A percentile compares a stretch with the other conserved stretches of the same genome.
These are phyloP conservation scores for Otus scops DNA, from an alignment of 2,797 vertebrate genomes.

Conservation along the genomic window DNA sequence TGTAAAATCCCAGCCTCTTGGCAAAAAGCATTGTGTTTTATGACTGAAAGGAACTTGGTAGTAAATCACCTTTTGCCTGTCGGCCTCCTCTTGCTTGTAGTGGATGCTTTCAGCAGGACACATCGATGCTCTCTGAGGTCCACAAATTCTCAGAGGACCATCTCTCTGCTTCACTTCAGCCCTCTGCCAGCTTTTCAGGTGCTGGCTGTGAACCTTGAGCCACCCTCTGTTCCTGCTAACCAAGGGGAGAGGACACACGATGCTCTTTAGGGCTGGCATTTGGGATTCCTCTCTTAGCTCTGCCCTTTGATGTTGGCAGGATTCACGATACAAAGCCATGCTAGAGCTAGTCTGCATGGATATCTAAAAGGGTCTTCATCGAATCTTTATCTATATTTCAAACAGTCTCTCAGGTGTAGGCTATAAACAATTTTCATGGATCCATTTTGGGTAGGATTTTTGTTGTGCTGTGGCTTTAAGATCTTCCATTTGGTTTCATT, in stretches of 20 bases:
- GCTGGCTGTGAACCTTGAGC: not conserved
- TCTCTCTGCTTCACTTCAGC: not conserved
- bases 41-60: not conserved
- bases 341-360: not conserved
- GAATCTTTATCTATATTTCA: not conserved
- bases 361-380: not conserved
- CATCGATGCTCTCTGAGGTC: not conserved
- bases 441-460: not conserved
- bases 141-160: not conserved
- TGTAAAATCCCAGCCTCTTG: not conserved
- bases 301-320: not conserved
- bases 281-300: not conserved
- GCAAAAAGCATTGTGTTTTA: not conserved
- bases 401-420: not conserved
- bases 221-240: not conserved
- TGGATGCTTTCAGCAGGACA: not conserved
- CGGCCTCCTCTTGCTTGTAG: not conserved
- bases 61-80: not conserved
- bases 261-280: not conserved
- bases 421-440: not conserved
- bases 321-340: not conserved
- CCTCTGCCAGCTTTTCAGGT: not conserved
- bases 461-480: not conserved
- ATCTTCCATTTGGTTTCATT: not conserved
- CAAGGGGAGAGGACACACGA: rapidly evolving